Conservation (phyloP, 1,140 invertebrate species). For the Brachionus rubens region DNA sequence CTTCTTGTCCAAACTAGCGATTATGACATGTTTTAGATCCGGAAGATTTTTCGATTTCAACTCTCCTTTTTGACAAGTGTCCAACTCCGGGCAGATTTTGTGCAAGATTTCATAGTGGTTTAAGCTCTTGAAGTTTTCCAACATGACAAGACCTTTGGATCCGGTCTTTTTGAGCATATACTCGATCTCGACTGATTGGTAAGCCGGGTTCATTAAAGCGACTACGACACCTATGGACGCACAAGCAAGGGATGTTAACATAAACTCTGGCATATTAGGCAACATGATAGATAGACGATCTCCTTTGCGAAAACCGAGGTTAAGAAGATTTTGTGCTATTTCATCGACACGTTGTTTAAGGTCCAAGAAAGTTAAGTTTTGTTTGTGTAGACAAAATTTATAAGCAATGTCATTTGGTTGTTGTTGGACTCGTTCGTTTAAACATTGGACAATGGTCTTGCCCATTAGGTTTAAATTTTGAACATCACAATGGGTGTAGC, state of each 20-base stretch:
- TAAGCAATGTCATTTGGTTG: slow-evolving; percentile 8
- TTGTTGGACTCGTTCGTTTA: not conserved
- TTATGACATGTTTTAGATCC: slow-evolving; percentile 14
- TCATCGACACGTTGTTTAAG: slow-evolving; percentile 18
- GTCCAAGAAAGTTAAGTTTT: not conserved
- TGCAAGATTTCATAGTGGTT: slow-evolving; percentile 6
- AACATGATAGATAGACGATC: slow-evolving; percentile 10
- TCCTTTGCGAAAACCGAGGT: slow-evolving; percentile 21
- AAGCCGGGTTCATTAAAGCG: slow-evolving; percentile 35
- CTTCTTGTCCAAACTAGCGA: not conserved
- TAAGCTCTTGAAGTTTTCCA: slow-evolving; percentile 28
- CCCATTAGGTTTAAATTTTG: slow-evolving; percentile 9
- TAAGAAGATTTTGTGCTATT: slow-evolving; percentile 1
- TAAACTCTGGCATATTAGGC: slow-evolving; percentile 16
- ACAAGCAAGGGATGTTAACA: not conserved
- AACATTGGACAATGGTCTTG: slow-evolving; percentile 1
- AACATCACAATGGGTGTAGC: not conserved
- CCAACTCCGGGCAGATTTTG: slow-evolving; percentile 23
- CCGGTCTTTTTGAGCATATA: slow-evolving; percentile 29
- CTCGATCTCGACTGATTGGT: slow-evolving; percentile 21
- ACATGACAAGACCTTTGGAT: slow-evolving; percentile 1
- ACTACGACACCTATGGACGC: slow-evolving; percentile 6
- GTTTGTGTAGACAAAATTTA: not conserved
- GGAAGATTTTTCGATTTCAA: slow-evolving; percentile 18
- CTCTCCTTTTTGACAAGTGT: not conserved